Evolutionary conservation across 2,797 vertebrate species (phyloP).

Genomic region (Scarus forsteni): DNA sequence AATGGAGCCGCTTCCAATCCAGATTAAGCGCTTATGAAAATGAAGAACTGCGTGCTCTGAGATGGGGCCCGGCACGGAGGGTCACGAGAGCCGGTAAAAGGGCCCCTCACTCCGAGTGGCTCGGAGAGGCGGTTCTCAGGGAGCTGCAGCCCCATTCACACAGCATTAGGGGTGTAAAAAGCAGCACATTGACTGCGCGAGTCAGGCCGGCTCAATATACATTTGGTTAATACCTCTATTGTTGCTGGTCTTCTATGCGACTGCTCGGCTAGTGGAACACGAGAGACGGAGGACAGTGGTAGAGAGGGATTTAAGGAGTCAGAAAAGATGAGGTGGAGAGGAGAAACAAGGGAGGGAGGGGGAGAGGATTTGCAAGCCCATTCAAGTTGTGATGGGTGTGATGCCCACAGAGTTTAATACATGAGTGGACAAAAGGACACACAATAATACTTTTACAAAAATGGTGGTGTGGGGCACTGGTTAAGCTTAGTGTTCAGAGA

Average conservation of each 20-base stretch:
- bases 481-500: not conserved
- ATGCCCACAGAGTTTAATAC: constrained; percentile 29
- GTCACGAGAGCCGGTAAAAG: constrained; percentile 60
- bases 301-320: constrained; percentile 67
- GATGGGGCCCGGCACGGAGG: constrained; percentile 40
- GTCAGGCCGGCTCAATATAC: constrained; percentile 67
- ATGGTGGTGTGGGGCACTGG: not conserved
- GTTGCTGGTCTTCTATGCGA: constrained; percentile 46
- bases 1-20: constrained; percentile 67
- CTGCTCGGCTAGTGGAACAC: constrained; percentile 56
- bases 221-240: constrained; percentile 77
- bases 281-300: constrained; percentile 50
- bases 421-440: not conserved
- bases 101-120: constrained; percentile 54
- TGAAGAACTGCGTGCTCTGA: constrained; percentile 44
- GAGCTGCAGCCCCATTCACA: constrained; percentile 67
- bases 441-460: not conserved
- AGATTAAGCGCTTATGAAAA: constrained; percentile 74
- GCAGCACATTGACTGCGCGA: constrained; percentile 64
- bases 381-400: constrained; percentile 50
- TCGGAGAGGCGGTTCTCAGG: constrained; percentile 62
- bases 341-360: constrained; percentile 54
- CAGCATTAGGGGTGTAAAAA: constrained; percentile 70
- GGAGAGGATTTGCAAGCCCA: constrained; percentile 55
- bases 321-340: constrained; percentile 63